Evolutionary conservation across 64 coral and sea anemone genomes (phyloP), one percentile per base, ranked within the genome.

Genomic region (Montipora capricornis): DNA sequence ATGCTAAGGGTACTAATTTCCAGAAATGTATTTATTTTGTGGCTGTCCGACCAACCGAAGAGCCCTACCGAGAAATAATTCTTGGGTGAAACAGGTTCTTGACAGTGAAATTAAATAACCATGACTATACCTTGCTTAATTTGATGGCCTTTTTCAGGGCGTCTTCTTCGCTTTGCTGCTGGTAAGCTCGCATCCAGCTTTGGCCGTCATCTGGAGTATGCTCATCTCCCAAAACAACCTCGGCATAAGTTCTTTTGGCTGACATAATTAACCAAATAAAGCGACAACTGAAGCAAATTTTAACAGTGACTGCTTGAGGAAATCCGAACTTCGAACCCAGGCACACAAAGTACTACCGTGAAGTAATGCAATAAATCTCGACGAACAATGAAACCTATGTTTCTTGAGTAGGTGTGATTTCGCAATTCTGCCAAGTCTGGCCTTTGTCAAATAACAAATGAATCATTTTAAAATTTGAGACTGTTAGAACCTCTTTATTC

Each of bases 111-210:
- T 77, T 47, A 60, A 58, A 58, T 55, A 81, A 81, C 50, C 79
- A 81, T 81, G 79, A 81, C 79, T 81, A 81, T 81, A 81, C 79
- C 79, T 81, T 81, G 79, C 79, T 81, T 11, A 81, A 81, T 29
- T 81, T 0, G 53, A 81, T 81, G 79, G 79, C 50, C 79, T 81
- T 81, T 81, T 26, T 51, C 48, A 81, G 79, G 53, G 50, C 79
- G 8, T 81, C 52, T 37, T 81, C 79, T 81, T 81, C 20, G 79
- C 53, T 81, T 81, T 81, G n/a, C 79, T 81, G 48, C 53, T 81
- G 79, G 50, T 81, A 81, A 81, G 79, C 79, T 81, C 12, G 19
- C 79, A 81, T 81, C 79, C 79, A 81, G 51, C 51, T 81, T 60
- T 81, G 79, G 53, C n/a, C 50, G 52, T 81, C 13, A 81, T 81